Evolutionary conservation across 2,888 invertebrate species (phyloP).

Genomic region (Hirtodrosophila duncani): DNA sequence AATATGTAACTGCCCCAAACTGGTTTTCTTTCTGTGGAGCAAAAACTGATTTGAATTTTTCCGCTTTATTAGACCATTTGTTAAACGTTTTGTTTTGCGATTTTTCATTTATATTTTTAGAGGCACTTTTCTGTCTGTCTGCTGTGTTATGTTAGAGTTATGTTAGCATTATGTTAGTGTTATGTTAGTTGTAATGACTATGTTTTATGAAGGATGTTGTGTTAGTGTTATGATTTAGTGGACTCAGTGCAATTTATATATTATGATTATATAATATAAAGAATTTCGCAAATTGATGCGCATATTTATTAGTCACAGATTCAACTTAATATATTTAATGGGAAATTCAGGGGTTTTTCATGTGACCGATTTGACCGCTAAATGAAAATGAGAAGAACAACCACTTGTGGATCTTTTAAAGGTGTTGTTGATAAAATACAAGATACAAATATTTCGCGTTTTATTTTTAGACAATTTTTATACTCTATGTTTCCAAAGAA

Average conservation of each 20-base stretch:
- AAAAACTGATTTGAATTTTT: not conserved
- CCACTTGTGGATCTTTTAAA: constrained; percentile 7
- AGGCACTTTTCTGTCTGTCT: not conserved
- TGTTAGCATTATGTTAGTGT: too few species aligned
- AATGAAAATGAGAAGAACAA: constrained; percentile 7
- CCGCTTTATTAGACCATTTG: constrained; percentile 17
- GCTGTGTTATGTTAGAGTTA: too few species aligned
- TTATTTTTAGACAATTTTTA: not conserved
- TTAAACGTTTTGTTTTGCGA: constrained; percentile 8
- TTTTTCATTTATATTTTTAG: constrained; percentile 22
- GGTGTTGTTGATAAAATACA: constrained; percentile 8
- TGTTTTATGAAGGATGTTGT: too few species aligned
- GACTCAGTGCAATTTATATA: too few species aligned
- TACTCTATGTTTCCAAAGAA: too few species aligned
- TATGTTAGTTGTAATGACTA: too few species aligned
- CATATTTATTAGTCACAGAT: too few species aligned
- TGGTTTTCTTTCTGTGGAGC: constrained; percentile 42
- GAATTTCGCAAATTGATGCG: too few species aligned
- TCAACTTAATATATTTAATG: constrained; percentile 12
- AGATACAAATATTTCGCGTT: constrained; percentile 5
- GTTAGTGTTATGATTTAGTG: too few species aligned
- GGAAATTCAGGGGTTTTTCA: constrained; percentile 7
- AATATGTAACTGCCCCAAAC: constrained; percentile 60
- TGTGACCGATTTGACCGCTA: constrained; percentile 67
- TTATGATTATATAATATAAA: too few species aligned